phyloP scores from a whole-genome alignment of 1,140 invertebrate species.

The Drosophila sp. region DNA sequence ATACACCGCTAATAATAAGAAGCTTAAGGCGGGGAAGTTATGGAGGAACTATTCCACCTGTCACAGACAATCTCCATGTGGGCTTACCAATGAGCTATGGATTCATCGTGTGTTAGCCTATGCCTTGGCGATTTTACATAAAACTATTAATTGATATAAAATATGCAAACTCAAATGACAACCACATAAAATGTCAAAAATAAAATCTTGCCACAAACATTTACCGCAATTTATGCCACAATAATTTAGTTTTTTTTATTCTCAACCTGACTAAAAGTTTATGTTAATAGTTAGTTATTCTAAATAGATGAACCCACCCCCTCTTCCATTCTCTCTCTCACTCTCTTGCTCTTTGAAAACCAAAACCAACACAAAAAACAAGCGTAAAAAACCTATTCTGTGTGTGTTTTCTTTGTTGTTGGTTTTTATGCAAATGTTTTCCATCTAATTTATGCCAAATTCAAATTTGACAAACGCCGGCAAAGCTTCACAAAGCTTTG shows the following conservation, averaged over 20 bases:
- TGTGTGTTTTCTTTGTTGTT: constrained; percentile 42
- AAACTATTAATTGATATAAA: constrained; percentile 55
- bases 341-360: not conserved
- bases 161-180: constrained; percentile 52
- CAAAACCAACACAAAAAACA: constrained; percentile 12
- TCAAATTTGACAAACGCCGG: constrained; percentile 53
- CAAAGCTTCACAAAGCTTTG: constrained; percentile 49
- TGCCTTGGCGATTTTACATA: not conserved
- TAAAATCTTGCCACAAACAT: constrained; percentile 56
- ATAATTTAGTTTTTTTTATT: constrained; percentile 46
- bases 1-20: no score
- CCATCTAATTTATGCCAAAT: constrained; percentile 76
- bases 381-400: not conserved
- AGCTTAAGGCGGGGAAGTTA: no score
- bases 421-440: constrained; percentile 53
- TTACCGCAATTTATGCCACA: constrained; percentile 68
- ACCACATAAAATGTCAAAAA: constrained; percentile 46
- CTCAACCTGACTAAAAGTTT: constrained; percentile 61
- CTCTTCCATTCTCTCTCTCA: not conserved
- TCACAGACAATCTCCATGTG: not conserved
- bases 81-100: not conserved
- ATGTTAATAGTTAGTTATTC: constrained; percentile 70
- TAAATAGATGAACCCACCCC: constrained; percentile 45
- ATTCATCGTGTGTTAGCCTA: not conserved
- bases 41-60: not conserved